phyloP scores from a whole-genome alignment of 1,140 invertebrate species.

The Archivesica marissinica region DNA sequence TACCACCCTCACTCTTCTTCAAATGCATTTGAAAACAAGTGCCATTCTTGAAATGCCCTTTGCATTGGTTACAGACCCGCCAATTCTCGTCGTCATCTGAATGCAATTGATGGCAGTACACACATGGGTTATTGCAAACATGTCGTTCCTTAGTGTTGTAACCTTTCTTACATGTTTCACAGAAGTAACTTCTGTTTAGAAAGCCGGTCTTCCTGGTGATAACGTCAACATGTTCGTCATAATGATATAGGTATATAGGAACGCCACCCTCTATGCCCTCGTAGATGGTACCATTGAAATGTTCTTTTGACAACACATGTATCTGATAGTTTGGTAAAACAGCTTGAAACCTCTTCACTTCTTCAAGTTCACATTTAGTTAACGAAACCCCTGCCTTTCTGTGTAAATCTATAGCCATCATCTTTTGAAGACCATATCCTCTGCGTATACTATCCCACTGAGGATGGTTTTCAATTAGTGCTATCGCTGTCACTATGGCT shows the following conservation, averaged over 20 bases:
- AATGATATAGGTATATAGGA: conserved; percentile 6
- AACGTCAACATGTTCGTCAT: conserved; percentile 20
- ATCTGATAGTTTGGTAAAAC: conserved; percentile 1
- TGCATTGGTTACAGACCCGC: conserved; percentile 30
- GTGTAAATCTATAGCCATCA: conserved; percentile 11
- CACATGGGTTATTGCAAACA: conserved; percentile 26
- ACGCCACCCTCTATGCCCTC: not conserved
- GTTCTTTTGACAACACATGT: conserved; percentile 1
- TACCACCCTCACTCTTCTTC: conserved; percentile 37
- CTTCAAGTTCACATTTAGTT: conserved; percentile 8
- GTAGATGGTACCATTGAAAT: not conserved
- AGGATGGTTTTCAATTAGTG: not conserved
- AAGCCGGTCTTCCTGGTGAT: conserved; percentile 29
- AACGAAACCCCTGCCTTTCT: not conserved
- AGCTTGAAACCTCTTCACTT: conserved; percentile 15
- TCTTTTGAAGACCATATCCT: not conserved
- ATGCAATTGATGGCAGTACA: conserved; percentile 36
- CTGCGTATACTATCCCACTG: conserved; percentile 12
- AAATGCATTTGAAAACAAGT: conserved; percentile 40
- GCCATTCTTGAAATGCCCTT: conserved; percentile 37
- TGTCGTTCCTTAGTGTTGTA: conserved; percentile 32
- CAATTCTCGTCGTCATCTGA: conserved; percentile 32
- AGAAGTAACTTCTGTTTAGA: conserved; percentile 38
- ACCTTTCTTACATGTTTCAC: conserved; percentile 21
- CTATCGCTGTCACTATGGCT: conserved; percentile 7